phyloP scores from a whole-genome alignment of 2,113 vertebrate species.

The Dicerorhinus sumatrensis region DNA sequence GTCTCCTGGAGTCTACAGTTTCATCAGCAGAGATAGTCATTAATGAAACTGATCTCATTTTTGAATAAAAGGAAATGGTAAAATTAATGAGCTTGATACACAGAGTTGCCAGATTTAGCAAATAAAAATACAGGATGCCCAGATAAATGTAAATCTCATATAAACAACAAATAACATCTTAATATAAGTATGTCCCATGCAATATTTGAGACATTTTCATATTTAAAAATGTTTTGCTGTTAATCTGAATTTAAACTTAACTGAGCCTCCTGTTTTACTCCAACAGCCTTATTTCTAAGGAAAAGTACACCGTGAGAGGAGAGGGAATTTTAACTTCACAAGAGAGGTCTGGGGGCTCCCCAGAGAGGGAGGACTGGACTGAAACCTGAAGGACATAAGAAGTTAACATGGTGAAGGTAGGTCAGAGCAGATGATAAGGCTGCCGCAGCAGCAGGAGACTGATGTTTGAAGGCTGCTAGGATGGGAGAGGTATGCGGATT shows the following conservation, averaged over 20 bases:
- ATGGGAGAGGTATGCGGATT: not conserved
- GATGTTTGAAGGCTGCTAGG: not conserved
- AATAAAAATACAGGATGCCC: not conserved
- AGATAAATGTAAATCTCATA: not conserved
- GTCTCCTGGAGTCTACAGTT: not conserved
- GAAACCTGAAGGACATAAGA: not conserved
- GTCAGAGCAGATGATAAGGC: not conserved
- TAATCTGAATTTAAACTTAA: not conserved
- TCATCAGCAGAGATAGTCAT: not conserved
- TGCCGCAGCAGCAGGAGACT: not conserved
- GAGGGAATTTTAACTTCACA: not conserved
- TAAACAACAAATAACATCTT: conserved; percentile 10
- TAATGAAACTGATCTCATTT: not conserved
- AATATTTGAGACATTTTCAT: not conserved
- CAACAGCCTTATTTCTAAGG: not conserved
- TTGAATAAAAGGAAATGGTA: not conserved
- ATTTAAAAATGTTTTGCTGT: not conserved
- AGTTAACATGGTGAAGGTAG: not conserved
- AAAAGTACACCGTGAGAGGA: not conserved
- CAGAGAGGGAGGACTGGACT: not conserved
- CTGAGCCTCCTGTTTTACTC: not conserved
- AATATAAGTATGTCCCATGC: not conserved
- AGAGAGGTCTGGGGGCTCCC: not conserved
- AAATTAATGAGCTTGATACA: not conserved
- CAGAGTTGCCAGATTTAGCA: not conserved